Percentiles rank a stretch among this genome's conserved stretches.
phyloP scores from a whole-genome alignment of 2,888 invertebrate species.

The Nomada flava region DNA sequence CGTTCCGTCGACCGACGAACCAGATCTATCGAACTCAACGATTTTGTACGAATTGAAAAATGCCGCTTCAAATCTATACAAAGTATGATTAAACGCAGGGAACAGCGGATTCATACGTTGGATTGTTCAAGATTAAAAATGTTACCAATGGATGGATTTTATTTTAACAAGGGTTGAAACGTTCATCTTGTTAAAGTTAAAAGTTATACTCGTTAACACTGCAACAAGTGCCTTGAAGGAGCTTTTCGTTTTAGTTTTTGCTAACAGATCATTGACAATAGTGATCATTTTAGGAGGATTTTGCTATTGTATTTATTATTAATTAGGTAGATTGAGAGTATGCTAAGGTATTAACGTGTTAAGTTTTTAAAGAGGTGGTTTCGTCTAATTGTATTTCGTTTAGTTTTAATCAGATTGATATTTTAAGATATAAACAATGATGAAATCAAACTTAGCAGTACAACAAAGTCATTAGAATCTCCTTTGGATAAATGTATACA shows the following conservation, averaged over 20 bases:
- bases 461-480: constrained; percentile 51
- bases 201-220: background rate
- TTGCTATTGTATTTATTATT: constrained; percentile 52
- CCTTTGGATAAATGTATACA: constrained; percentile 27
- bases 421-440: background rate
- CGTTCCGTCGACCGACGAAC: background rate
- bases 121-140: constrained; percentile 39
- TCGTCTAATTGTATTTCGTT: constrained; percentile 33
- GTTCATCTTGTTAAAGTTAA: background rate
- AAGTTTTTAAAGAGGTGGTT: constrained; percentile 21
- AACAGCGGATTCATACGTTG: constrained; percentile 23
- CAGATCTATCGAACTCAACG: background rate
- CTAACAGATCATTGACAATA: constrained; percentile 9
- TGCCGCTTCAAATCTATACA: background rate
- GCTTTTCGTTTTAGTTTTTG: constrained; percentile 17
- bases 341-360: constrained; percentile 28
- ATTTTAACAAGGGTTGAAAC: constrained; percentile 17
- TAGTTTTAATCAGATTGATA: constrained; percentile 26
- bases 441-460: constrained; percentile 18
- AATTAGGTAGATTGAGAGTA: constrained; percentile 26
- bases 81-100: background rate
- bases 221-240: constrained; percentile 19
- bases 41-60: constrained; percentile 2
- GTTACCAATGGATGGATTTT: constrained; percentile 59
- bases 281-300: constrained; percentile 15